Evolutionary conservation across 2,113 vertebrate genomes (phyloP), one percentile per base, ranked within the genome.

Genomic region (Albula goreensis): DNA sequence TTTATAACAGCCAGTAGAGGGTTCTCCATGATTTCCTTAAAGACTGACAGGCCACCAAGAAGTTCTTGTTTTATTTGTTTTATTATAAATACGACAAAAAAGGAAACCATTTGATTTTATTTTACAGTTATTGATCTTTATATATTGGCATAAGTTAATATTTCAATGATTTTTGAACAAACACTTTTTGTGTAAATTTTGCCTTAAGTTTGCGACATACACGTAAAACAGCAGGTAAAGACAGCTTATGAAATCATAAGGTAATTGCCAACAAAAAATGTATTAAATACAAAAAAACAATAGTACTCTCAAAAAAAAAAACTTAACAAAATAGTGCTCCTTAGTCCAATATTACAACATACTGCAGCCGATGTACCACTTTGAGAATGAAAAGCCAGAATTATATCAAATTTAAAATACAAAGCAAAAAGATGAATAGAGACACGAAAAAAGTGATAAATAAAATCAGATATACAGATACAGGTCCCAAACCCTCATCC

Each of bases 1-100:
- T 41, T 41, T 41, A 1, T 41, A 41, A 41, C 31, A 41, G 31
- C 31, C 31, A 41, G 31, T 41, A 41, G 31, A 41, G 31, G 31
- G 31, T 41, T 41, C 31, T 41, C 31, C 31, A 41, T 41, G 31
- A 41, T 41, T 41, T 41, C 31, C 31, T 41, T 41, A 41, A 41
- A 41, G 31, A 41, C 31, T 41, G 31, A 41, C 31, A 41, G 31
- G 31, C 31, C 31, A 41, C 31, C 31, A 50, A 57, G 10, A 19
- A 74, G 4, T 17, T 19, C 31, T 89, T 85, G 88, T 91, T 91
- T 90, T 85, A 70, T 83, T 86, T 85, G 79, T 92, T 92, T 92
- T 92, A 92, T 92, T 91, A 90, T 90, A 92, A 92, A 92, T 91
- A 92, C 89, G 89, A 92, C 91, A 87, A 92, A 92, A 91, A 91